Evolutionary conservation across 2,113 vertebrate species (phyloP).

Genomic region (Atractosteus spatula): DNA sequence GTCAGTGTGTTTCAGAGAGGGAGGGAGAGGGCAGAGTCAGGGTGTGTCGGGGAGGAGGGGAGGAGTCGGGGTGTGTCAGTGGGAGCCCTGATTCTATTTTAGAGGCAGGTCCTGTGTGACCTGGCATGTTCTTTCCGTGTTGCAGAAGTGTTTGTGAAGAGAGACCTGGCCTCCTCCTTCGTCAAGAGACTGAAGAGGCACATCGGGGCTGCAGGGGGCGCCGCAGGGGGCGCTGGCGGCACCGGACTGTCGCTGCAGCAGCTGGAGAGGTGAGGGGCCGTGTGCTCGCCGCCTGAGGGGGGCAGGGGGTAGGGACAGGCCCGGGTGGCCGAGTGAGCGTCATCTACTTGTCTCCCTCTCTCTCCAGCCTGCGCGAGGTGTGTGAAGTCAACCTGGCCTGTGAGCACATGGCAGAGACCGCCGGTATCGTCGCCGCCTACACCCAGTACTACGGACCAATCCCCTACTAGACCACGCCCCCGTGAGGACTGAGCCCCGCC

Average conservation of each 20-base stretch:
- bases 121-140: neutral
- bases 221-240: neutral
- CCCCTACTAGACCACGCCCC: conserved; percentile 47
- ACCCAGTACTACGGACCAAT: conserved; percentile 66
- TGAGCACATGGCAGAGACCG: conserved; percentile 65
- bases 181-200: conserved; percentile 52
- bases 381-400: conserved; percentile 70
- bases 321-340: too few relatives aligned
- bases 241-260: conserved; percentile 37
- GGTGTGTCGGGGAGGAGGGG: too few relatives aligned
- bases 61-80: too few relatives aligned
- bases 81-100: too few relatives aligned
- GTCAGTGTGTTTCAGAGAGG: too few relatives aligned
- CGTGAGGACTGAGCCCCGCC: too few relatives aligned
- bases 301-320: too few relatives aligned
- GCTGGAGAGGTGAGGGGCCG: conserved; percentile 51
- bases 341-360: conserved; percentile 23
- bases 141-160: conserved; percentile 51
- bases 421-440: conserved; percentile 69
- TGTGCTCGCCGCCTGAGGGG: conserved; percentile 16
- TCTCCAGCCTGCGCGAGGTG: conserved; percentile 60
- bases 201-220: conserved; percentile 20
- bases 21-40: too few relatives aligned
- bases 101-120: conserved; percentile 21
- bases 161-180: conserved; percentile 41